Conservation (phyloP, 2,113 vertebrate species). For the cattle (Bos taurus) region DNA sequence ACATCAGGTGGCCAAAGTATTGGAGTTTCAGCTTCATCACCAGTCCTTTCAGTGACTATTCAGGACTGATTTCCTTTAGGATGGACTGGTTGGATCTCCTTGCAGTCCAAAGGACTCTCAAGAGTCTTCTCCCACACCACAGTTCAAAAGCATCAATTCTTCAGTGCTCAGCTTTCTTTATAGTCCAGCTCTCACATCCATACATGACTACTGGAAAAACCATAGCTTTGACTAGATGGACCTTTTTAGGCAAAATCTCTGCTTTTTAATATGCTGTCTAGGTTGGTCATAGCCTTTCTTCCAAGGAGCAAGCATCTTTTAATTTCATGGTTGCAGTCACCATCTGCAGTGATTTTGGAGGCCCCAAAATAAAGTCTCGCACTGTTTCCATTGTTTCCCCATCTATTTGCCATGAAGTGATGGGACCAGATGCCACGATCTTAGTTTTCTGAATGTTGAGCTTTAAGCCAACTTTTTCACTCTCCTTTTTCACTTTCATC, state of each 20-base stretch:
- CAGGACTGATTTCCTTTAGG: background rate
- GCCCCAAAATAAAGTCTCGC: background rate
- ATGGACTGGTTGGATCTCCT: background rate
- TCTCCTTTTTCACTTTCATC: background rate
- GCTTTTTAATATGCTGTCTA: background rate
- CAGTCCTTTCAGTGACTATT: background rate
- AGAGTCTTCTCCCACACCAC: background rate
- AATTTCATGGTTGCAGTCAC: background rate
- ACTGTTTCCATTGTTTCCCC: background rate
- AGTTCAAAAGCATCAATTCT: background rate
- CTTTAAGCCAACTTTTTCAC: background rate
- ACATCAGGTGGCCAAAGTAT: background rate
- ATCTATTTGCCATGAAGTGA: background rate
- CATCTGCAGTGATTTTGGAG: background rate
- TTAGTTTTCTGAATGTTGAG: background rate
- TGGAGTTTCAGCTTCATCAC: background rate
- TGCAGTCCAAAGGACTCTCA: background rate
- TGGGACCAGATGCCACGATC: background rate
- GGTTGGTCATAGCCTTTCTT: background rate
- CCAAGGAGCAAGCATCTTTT: background rate
- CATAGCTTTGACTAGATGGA: background rate
- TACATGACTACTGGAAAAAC: background rate
- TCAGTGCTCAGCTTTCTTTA: background rate
- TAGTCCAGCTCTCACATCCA: background rate
- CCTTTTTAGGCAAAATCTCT: background rate